phyloP scores from a whole-genome alignment of 2,797 vertebrate species.

The Nasua narica region DNA sequence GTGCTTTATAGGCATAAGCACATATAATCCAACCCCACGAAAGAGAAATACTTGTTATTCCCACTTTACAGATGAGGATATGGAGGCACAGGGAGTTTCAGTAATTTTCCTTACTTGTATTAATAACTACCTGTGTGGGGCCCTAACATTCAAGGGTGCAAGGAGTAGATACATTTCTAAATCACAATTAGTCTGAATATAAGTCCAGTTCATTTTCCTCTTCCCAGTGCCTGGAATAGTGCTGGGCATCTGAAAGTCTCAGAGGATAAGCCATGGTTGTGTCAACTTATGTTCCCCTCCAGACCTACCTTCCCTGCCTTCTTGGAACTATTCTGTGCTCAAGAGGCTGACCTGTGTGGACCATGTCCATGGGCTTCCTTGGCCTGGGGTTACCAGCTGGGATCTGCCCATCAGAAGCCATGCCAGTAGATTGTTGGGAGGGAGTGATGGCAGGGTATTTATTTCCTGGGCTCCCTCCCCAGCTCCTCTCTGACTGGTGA shows the following conservation, averaged over 20 bases:
- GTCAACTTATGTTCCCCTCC: background rate
- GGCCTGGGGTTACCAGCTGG: background rate
- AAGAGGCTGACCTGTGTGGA: background rate
- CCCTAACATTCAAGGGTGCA: background rate
- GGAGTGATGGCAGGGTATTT: background rate
- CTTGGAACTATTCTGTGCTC: background rate
- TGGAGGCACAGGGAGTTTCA: background rate
- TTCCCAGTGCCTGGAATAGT: background rate
- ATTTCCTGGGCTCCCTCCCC: background rate
- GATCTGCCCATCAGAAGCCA: background rate
- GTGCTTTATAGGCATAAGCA: background rate
- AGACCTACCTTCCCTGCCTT: background rate
- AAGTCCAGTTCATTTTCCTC: background rate
- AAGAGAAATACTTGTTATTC: background rate
- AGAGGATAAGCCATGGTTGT: fast-evolving
- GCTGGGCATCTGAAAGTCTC: background rate
- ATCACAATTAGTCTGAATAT: background rate
- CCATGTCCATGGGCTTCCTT: fast-evolving
- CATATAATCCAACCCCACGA: background rate
- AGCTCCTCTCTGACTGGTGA: background rate
- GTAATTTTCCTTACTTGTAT: background rate
- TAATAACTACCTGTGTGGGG: background rate
- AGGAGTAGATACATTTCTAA: background rate
- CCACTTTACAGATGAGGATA: background rate
- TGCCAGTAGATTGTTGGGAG: background rate